These are phyloP conservation scores for Plecotus auritus DNA, from an alignment of 2,113 vertebrate species.

Conservation along the genomic window DNA sequence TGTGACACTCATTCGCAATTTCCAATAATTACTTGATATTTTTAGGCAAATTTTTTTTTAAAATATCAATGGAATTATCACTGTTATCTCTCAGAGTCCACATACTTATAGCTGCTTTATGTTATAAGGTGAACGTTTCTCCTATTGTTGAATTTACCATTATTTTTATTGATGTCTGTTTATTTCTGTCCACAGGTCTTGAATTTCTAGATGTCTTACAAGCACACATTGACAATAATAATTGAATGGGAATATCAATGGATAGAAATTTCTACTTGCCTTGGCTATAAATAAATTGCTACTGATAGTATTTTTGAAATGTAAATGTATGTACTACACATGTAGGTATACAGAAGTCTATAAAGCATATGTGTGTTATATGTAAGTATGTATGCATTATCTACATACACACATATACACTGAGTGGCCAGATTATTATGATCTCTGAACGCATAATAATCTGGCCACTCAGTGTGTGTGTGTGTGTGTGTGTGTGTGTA, in stretches of 20 bases:
- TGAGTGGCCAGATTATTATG: too few species aligned
- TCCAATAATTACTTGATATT: neutral
- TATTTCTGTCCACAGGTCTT: neutral
- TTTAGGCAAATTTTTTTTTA: neutral
- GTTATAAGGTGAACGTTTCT: neutral
- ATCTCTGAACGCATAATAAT: too few species aligned
- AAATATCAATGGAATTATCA: neutral
- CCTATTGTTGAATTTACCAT: neutral
- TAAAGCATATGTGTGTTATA: neutral
- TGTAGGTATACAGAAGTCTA: neutral
- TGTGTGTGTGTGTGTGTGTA: too few species aligned
- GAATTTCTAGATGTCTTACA: neutral
- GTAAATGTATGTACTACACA: neutral
- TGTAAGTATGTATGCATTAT: neutral
- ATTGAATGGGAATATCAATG: neutral
- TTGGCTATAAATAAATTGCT: neutral
- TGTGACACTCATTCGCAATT: neutral
- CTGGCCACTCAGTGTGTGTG: too few species aligned
- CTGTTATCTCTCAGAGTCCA: neutral
- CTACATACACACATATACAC: neutral
- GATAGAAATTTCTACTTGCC: neutral
- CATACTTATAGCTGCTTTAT: neutral
- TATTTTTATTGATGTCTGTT: neutral
- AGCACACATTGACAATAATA: neutral
- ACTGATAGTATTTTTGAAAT: neutral